A percentile compares a stretch with the other conserved stretches of the same genome.
Conservation (phyloP, 1,140 invertebrate genomes). For the Harlomillsia oculata region DNA sequence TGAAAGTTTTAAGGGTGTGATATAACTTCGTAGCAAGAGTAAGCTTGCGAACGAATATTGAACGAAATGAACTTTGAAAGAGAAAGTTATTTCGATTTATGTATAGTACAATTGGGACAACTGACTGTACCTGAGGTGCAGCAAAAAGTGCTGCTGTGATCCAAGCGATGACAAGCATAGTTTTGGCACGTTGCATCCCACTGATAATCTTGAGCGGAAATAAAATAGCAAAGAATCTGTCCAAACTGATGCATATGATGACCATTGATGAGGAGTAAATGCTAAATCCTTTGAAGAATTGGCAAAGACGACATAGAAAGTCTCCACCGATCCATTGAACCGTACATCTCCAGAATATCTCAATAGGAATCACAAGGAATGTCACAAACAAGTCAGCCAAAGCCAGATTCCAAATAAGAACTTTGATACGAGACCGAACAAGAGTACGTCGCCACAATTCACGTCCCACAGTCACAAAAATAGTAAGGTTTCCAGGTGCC, state of each 20-base stretch:
- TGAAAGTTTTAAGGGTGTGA: slow-evolving; percentile 72
- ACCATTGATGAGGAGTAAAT: slow-evolving; percentile 73
- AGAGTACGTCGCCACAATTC: slow-evolving; percentile 51
- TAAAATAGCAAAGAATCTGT: slow-evolving; percentile 59
- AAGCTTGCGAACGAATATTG: slow-evolving; percentile 13
- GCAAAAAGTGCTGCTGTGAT: slow-evolving; percentile 43
- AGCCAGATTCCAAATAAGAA: slow-evolving; percentile 65
- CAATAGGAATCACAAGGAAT: slow-evolving; percentile 60
- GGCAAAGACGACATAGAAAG: slow-evolving; percentile 58
- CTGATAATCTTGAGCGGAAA: slow-evolving; percentile 60
- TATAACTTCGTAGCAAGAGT: too few relatives aligned
- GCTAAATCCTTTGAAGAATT: slow-evolving; percentile 66
- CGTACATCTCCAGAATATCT: slow-evolving; percentile 62
- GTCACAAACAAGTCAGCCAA: slow-evolving; percentile 68
- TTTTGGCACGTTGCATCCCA: slow-evolving; percentile 55
- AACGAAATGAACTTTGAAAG: background rate
- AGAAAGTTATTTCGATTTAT: background rate
- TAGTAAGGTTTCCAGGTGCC: slow-evolving; percentile 61
- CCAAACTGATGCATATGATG: slow-evolving; percentile 63
- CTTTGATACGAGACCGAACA: slow-evolving; percentile 49
- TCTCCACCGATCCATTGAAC: slow-evolving; percentile 64
- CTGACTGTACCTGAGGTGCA: slow-evolving; percentile 23
- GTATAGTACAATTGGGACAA: too few relatives aligned
- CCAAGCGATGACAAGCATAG: slow-evolving; percentile 66
- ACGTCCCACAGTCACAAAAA: slow-evolving; percentile 59